Conservation (phyloP, 2,113 vertebrate genomes). For the Ellobius talpinus region DNA sequence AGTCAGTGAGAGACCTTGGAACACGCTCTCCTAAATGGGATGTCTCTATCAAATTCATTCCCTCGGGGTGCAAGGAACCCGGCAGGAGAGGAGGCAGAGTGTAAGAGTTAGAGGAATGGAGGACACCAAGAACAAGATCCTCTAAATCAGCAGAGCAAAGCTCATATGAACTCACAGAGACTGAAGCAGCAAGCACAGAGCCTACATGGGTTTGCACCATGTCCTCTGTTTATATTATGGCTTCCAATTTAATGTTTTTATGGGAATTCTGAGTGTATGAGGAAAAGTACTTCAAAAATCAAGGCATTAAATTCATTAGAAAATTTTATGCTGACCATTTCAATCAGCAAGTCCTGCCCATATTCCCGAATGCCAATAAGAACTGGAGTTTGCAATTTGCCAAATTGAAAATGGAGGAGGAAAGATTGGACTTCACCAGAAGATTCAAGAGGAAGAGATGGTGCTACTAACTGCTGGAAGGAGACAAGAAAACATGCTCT, state of each 20-base stretch:
- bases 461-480: constrained; percentile 92
- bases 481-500: constrained; percentile 87
- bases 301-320: not conserved
- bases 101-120: not conserved
- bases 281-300: not conserved
- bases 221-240: not conserved
- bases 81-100: not conserved
- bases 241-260: not conserved
- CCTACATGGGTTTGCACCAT: not conserved
- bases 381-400: constrained; percentile 90
- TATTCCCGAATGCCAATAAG: constrained; percentile 87
- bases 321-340: not conserved
- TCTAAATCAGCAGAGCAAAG: not conserved
- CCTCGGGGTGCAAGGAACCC: not conserved
- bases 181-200: not conserved
- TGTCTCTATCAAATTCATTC: not conserved
- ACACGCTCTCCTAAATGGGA: not conserved
- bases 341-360: constrained; percentile 90
- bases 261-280: not conserved
- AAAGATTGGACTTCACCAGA: constrained; percentile 86
- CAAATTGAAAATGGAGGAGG: constrained; percentile 87
- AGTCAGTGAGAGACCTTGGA: not conserved
- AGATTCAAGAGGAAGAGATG: constrained; percentile 90
- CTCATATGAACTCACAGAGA: not conserved
- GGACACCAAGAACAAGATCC: not conserved